These are phyloP conservation scores for Sorex fumeus DNA, from an alignment of 2,113 vertebrate species.

Conservation along the genomic window DNA sequence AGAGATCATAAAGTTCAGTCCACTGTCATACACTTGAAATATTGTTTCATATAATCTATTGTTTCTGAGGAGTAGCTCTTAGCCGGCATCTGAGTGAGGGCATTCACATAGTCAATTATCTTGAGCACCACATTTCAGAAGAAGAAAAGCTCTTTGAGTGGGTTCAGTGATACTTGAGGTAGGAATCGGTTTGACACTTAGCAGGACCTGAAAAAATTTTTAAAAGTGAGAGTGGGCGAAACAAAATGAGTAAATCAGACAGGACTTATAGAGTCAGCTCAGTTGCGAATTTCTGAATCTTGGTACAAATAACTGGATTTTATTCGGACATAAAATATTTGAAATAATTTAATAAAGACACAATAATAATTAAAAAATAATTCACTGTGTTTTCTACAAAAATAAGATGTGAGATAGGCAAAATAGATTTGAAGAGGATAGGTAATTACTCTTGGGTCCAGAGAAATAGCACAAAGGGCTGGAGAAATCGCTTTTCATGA, in stretches of 20 bases:
- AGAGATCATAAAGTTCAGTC: background rate
- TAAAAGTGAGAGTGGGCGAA: background rate
- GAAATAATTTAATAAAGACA: background rate
- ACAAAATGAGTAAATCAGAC: background rate
- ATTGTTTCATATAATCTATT: background rate
- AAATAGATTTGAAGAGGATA: too few species aligned
- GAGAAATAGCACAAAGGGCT: too few species aligned
- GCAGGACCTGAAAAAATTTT: background rate
- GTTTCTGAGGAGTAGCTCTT: background rate
- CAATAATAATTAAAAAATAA: background rate
- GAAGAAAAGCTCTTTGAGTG: background rate
- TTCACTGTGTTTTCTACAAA: too few species aligned
- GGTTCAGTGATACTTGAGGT: background rate
- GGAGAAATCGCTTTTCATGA: too few species aligned
- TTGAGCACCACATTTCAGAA: background rate
- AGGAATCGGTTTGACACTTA: background rate
- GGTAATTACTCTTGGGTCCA: too few species aligned
- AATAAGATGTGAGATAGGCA: too few species aligned
- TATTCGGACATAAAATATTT: conserved; percentile 6
- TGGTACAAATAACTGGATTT: background rate
- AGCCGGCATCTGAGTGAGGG: background rate
- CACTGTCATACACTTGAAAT: background rate
- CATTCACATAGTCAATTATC: background rate
- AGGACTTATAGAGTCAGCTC: background rate
- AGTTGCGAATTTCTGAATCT: background rate